Evolutionary conservation across 30 jellyfish, hydroid and myxozoan species (phyloP), one percentile per base, ranked within the genome.

Genomic region (Clytia hemisphaerica): DNA sequence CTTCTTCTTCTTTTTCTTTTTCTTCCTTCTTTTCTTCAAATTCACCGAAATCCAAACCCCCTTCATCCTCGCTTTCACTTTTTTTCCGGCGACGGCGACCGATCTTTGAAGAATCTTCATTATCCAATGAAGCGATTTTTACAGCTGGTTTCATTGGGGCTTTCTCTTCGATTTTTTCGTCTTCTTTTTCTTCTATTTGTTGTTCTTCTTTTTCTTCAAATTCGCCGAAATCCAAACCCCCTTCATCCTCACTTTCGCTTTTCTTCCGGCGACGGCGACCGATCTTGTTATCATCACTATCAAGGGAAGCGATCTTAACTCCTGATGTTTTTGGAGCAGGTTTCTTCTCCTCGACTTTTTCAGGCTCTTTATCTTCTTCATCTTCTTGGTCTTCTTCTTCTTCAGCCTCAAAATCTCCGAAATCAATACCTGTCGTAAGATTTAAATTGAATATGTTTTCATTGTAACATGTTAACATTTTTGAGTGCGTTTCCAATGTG

Each of bases 281-380:
- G 30, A 46, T 30, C 25, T 46, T 46, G 24, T 27, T 3, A 4
- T 46, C 30, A 9, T 3, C 10, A 9, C 25, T 30, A 46, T 9
- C 60, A 4, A 46, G 24, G 6, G 60, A 4, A 2, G 60, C 60
- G 24, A 46, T 46, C 60, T 46, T n/a, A 46, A 46, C 30, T 9
- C 2, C 19, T n/a, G 30, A 46, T 4, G 9, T 9, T 3, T 4
- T 4, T n/a, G n/a, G n/a, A n/a, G n/a, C n/a, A n/a, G n/a, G n/a
- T n/a, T n/a, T n/a, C n/a, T n/a, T 5, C 71, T 69, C 81, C 34
- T 44, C 31, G 71, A 69, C 49, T 50, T 69, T 71, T 29, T 69
- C 34, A 37, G 49, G 21, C 75, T 24, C 28, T 37, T 45, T 47
- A 29, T 69, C 49, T 45, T 50, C 31, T 36, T 69, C 49, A 24